These are phyloP conservation scores for Anhinga anhinga DNA, from an alignment of 2,113 vertebrate genomes.

Conservation along the genomic window DNA sequence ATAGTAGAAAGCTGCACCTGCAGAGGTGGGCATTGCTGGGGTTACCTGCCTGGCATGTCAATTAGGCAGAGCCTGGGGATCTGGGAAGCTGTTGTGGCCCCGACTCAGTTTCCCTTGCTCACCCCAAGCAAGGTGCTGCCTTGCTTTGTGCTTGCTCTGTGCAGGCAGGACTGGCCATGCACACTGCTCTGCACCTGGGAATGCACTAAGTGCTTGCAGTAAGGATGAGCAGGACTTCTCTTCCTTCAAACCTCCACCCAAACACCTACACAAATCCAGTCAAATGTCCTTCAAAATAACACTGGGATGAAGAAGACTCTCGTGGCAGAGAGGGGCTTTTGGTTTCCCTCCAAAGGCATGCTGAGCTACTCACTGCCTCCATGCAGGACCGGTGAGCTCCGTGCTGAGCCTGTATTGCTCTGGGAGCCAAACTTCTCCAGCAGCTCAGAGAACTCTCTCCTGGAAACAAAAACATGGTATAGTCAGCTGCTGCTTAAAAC, in stretches of 20 bases:
- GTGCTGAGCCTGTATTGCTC: slow-evolving; percentile 81
- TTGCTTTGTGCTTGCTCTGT: not conserved
- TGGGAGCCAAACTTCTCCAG: slow-evolving; percentile 87
- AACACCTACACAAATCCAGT: not conserved
- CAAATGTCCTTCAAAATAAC: not conserved
- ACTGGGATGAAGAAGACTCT: not conserved
- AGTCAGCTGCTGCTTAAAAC: not conserved
- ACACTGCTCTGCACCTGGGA: not conserved
- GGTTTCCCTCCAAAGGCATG: not conserved
- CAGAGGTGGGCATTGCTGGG: not conserved
- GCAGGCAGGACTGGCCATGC: not conserved
- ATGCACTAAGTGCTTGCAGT: not conserved
- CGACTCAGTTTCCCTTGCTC: not conserved
- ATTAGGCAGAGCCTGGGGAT: not conserved
- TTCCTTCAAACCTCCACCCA: not conserved
- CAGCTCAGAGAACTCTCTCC: slow-evolving; percentile 87
- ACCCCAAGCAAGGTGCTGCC: fast-evolving
- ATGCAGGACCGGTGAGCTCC: slow-evolving; percentile 83
- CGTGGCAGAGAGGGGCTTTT: not conserved
- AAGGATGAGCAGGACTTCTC: not conserved
- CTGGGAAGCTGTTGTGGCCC: not conserved
- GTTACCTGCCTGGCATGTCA: not conserved
- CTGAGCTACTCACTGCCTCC: slow-evolving; percentile 53
- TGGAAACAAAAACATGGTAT: not conserved
- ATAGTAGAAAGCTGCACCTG: not conserved